Evolutionary conservation across 2,797 vertebrate genomes (phyloP), one percentile per base, ranked within the genome.

Genomic region (Anguilla marmorata): DNA sequence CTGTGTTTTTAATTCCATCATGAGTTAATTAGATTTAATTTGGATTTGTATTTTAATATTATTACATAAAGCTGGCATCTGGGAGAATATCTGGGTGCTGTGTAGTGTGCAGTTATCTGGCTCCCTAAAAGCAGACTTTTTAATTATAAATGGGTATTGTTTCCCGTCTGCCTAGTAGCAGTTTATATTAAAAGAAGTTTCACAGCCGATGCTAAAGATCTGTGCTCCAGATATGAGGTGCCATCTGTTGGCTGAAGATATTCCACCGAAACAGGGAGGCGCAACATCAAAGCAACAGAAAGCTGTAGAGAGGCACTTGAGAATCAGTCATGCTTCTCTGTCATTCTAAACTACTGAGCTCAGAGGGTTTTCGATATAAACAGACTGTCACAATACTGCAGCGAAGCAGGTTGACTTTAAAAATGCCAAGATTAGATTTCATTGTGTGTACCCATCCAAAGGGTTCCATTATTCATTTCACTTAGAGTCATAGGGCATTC

Each of bases 261-360:
- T 80, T 12, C 6, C 37, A 41, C 76, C 0, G 74, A 48, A 21
- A 80, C 12, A 48, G 37, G 2, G 33, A 79, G 24, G 5, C 7
- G 33, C 24, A 52, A n/a, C 72, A 66, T 63, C 84, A 72, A 88
- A 30, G 37, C 50, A 58, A 14, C 48, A 88, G 19, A 33, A 30
- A 33, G 30, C 48, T 3, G 66, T 24, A 41, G 82, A 88, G 30
- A 56, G 37, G 69, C 5, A n/a, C 66, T 85, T 24, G 56, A 19
- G 56, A 19, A 58, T 58, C 56, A 58, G 52, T 54, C 52, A 54
- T 54, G 52, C 8, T 14, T 54, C 52, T 11, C 52, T 54, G 52
- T 54, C 16, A 19, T 52, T 52, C 11, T 52, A 52, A 21, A 48
- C 52, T 4, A 27, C 27, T 85, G 21, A 56, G 80, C 87, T 72